Percentiles rank a stretch among this genome's conserved stretches.
Evolutionary conservation across 64 coral and sea anemone genomes (phyloP).

Genomic region (Catalaphyllia jardinei): DNA sequence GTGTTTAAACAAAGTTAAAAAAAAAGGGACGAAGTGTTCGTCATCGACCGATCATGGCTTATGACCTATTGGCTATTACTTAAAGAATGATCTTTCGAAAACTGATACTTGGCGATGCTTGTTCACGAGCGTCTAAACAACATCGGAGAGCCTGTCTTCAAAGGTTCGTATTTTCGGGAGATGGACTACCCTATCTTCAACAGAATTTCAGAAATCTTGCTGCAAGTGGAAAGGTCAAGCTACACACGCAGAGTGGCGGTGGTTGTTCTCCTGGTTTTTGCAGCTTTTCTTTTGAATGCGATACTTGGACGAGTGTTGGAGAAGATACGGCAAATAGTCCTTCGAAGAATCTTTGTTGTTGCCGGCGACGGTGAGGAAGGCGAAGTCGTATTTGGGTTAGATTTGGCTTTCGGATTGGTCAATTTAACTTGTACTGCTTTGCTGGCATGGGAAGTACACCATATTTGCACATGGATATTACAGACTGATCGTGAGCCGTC

Average conservation of each 20-base stretch:
- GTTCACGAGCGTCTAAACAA: constrained; percentile 32
- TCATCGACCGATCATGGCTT: neutral
- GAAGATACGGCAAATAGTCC: constrained; percentile 32
- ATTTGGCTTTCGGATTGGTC: constrained; percentile 62
- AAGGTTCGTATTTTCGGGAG: neutral
- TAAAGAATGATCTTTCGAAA: neutral
- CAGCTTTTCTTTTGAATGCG: constrained; percentile 60
- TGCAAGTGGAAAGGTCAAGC: constrained; percentile 39
- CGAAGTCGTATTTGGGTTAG: constrained; percentile 53
- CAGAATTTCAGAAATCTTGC: constrained; percentile 36
- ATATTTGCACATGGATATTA: constrained; percentile 58
- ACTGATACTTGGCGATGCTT: neutral
- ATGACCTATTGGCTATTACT: neutral
- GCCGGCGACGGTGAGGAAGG: constrained; percentile 6
- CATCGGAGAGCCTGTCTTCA: constrained; percentile 8
- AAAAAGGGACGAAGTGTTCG: no score
- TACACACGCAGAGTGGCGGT: constrained; percentile 43
- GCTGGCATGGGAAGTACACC: constrained; percentile 63
- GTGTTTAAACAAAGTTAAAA: no score
- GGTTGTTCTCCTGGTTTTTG: constrained; percentile 50
- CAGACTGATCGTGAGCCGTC: constrained; percentile 34
- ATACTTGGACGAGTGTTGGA: constrained; percentile 60
- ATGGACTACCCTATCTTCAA: constrained; percentile 11
- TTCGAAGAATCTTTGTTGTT: constrained; percentile 24
- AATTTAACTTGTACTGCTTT: constrained; percentile 71